phyloP scores from a whole-genome alignment of 2,888 invertebrate genomes.

The Carpatolechia fugitivella region DNA sequence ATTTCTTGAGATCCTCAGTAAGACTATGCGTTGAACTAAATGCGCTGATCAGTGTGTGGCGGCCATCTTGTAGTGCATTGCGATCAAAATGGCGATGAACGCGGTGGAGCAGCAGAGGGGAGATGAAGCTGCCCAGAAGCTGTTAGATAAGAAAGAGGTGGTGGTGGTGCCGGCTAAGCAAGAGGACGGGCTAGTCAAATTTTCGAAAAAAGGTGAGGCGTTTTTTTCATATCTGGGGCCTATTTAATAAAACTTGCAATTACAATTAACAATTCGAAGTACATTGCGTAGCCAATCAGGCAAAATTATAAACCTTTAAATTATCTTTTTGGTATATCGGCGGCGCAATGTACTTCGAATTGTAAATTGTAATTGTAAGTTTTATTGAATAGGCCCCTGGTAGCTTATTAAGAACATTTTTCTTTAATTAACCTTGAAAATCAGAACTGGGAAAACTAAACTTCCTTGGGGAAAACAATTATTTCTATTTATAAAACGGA shows the following conservation, averaged over 20 bases:
- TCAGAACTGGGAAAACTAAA: too few species aligned
- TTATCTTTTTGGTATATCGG: too few species aligned
- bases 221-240: background rate
- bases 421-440: too few species aligned
- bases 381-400: too few species aligned
- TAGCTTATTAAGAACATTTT: too few species aligned
- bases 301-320: background rate
- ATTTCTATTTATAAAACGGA: too few species aligned
- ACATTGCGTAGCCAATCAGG: too few species aligned
- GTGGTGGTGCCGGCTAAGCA: slow-evolving; percentile 39
- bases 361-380: too few species aligned
- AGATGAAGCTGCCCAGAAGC: slow-evolving; percentile 61
- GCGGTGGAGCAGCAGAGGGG: slow-evolving; percentile 36
- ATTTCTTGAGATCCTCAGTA: slow-evolving; percentile 5
- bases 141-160: slow-evolving; percentile 45
- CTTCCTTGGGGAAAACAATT: too few species aligned
- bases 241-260: too few species aligned
- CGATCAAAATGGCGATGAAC: slow-evolving; percentile 47
- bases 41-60: slow-evolving; percentile 6
- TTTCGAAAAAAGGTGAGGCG: slow-evolving; percentile 67
- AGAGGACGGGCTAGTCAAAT: slow-evolving; percentile 58
- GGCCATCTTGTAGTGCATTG: slow-evolving; percentile 34
- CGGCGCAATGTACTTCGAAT: too few species aligned
- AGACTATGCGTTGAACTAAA: slow-evolving; percentile 11
- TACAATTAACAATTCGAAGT: too few species aligned